Evolutionary conservation across 2,888 invertebrate species (phyloP).

Genomic region (Meandrusa payeni): DNA sequence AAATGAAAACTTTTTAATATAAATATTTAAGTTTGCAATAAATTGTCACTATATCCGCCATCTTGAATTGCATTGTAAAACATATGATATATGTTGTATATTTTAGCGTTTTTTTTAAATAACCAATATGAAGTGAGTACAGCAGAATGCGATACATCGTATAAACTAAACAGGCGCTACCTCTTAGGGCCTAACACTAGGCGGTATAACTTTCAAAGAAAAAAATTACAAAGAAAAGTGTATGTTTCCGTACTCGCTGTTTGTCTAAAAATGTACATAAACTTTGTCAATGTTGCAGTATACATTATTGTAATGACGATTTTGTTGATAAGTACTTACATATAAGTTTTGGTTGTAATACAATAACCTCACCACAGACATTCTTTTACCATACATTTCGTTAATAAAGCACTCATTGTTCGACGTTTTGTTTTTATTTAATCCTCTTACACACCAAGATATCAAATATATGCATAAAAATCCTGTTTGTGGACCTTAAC

Average conservation of each 20-base stretch:
- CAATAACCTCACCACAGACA: constrained; percentile 66
- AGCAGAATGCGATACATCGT: constrained; percentile 19
- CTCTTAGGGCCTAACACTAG: constrained; percentile 49
- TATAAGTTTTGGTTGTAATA: constrained; percentile 62
- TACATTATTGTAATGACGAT: constrained; percentile 26
- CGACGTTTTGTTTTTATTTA: constrained; percentile 36
- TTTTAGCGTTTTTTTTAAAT: constrained; percentile 17
- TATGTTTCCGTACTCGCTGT: constrained; percentile 62
- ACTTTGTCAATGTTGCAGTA: constrained; percentile 28
- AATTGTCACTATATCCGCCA: constrained; percentile 24
- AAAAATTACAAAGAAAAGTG: constrained; percentile 35
- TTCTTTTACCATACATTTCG: constrained; percentile 74
- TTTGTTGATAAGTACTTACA: constrained; percentile 33
- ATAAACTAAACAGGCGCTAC: constrained; percentile 37
- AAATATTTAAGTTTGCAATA: constrained; percentile 30
- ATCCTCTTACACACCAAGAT: too few species aligned
- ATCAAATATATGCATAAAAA: too few species aligned
- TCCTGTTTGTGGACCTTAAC: too few species aligned
- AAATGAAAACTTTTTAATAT: constrained; percentile 28
- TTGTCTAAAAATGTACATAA: constrained; percentile 34
- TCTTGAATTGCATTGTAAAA: constrained; percentile 12
- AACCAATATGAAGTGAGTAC: constrained; percentile 31
- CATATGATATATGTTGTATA: constrained; percentile 4
- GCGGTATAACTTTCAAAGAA: constrained; percentile 40
- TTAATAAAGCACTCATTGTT: constrained; percentile 81